These are phyloP conservation scores for Nibea coibor DNA, from an alignment of 2,113 vertebrate genomes.

Conservation along the genomic window DNA sequence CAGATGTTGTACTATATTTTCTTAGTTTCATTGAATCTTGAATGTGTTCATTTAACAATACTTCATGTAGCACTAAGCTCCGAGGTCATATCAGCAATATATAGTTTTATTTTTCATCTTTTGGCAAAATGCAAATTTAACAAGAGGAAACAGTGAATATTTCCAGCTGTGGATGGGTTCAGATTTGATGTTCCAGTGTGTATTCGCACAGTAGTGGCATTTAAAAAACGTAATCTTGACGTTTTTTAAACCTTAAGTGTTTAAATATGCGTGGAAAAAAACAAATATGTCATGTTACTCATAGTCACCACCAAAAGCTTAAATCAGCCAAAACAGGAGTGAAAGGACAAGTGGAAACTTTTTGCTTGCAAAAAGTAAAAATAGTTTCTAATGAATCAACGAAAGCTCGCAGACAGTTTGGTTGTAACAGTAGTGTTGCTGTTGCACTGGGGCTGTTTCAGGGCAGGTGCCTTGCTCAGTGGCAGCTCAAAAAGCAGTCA, in stretches of 20 bases:
- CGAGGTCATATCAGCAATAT: background rate
- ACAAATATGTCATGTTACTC: background rate
- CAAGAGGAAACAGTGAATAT: background rate
- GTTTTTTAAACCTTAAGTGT: background rate
- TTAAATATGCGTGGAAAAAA: background rate
- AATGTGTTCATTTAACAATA: too few relatives aligned
- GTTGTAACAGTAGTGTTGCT: background rate
- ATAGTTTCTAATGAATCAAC: background rate
- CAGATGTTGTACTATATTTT: too few relatives aligned
- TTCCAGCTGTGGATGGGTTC: background rate
- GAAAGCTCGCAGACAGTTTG: background rate
- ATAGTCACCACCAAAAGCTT: background rate
- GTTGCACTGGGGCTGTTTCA: background rate
- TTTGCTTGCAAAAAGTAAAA: background rate
- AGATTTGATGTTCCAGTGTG: background rate
- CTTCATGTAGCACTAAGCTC: too few relatives aligned
- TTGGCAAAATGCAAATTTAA: background rate
- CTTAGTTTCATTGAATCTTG: too few relatives aligned
- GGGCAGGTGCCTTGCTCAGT: background rate
- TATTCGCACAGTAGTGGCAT: background rate
- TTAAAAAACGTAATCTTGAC: background rate
- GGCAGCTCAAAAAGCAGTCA: background rate
- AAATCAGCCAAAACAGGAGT: background rate
- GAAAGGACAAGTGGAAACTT: background rate
- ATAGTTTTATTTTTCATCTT: background rate